phyloP scores from a whole-genome alignment of 35 echinoderm and acorn worm genomes.

The Lytechinus variegatus region DNA sequence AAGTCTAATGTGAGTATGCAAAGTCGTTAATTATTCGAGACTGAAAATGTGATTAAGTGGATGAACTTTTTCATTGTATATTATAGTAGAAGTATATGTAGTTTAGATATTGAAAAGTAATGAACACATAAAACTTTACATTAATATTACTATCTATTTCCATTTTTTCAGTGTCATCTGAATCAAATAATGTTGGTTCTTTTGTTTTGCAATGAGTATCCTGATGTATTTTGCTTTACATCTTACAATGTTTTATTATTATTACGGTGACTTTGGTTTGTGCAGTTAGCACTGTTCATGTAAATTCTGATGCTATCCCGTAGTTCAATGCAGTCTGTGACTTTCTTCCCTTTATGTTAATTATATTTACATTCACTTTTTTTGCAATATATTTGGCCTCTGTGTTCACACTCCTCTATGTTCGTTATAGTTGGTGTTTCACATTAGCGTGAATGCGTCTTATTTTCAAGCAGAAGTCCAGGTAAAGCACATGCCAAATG shows the following conservation, averaged over 20 bases:
- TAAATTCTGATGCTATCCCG: background rate
- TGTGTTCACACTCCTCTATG: background rate
- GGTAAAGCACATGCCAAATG: no score
- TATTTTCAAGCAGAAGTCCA: background rate
- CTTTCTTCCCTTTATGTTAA: no score
- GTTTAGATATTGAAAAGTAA: background rate
- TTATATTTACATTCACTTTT: background rate
- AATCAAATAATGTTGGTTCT: background rate
- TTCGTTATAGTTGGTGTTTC: background rate
- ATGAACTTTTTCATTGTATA: background rate
- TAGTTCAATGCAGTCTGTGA: background rate
- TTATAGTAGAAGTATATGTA: constrained; percentile 1
- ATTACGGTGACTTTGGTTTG: background rate
- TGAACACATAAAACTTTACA: background rate
- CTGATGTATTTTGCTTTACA: background rate
- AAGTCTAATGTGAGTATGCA: background rate
- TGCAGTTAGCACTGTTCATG: background rate
- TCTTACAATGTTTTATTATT: background rate
- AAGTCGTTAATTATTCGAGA: background rate
- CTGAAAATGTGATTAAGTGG: background rate
- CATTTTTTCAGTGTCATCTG: background rate
- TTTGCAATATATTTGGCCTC: background rate
- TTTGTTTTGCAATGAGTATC: background rate
- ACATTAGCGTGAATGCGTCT: background rate
- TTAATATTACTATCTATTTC: background rate